Evolutionary conservation across 2,113 vertebrate genomes (phyloP), one percentile per base, ranked within the genome.

Genomic region (Paedocypris sp.): DNA sequence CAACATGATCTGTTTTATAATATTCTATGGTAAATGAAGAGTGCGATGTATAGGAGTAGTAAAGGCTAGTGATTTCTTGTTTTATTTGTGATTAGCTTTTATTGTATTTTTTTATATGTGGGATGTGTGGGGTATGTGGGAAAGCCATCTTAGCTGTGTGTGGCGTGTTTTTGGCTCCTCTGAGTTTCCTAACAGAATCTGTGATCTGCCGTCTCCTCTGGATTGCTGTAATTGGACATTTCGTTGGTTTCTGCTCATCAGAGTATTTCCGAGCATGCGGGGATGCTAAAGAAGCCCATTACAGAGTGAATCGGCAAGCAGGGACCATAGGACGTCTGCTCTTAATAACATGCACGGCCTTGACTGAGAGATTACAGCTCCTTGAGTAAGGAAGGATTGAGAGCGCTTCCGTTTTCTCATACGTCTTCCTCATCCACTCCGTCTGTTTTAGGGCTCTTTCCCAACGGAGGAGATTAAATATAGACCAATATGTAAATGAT

Each of bases 261-360:
- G 61, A 58, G 48, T 38, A 35, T 54, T 64, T 69, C 47, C 18
- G 62, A 54, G 49, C 28, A 13, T 53, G 54, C 19, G 1, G 47
- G 15, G 28, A 74, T 66, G 32, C 71, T 67, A 69, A 72, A 68
- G 68, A 66, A 67, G 69, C 51, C 62, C 43, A 64, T 65, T 64
- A 66, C 66, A 36, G 32, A 42, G 50, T 13, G 57, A 68, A 18
- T 22, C 15, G 59, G 33, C n/a, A 54, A 45, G 48, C 47, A 48
- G 53, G 70, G 69, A 63, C 64, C 73, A 57, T 64, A 63, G 18
- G 38, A 62, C 66, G 47, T 56, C 41, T 45, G 62, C 57, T 62
- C 68, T 56, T 66, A 65, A 66, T 64, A 75, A 64, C 61, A 51
- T 50, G 47, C 58, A 31, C 12, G 3, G 48, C 67, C 64, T 68